phyloP scores from a whole-genome alignment of 2,888 invertebrate species.

The Macrosiphum euphorbiae region DNA sequence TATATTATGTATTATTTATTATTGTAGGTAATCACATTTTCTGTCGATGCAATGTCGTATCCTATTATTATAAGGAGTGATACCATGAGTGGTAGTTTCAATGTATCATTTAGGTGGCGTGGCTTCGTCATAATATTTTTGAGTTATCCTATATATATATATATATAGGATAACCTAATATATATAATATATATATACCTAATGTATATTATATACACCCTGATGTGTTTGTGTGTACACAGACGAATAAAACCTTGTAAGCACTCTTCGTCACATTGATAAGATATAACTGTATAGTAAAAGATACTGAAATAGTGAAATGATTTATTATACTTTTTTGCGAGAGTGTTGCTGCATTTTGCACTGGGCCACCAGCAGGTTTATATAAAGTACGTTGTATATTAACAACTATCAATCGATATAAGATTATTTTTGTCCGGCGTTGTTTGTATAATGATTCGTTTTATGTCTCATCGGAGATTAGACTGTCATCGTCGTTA shows the following conservation, averaged over 20 bases:
- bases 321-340: slow-evolving; percentile 8
- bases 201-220: too few relatives aligned
- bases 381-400: background rate
- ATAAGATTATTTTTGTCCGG: background rate
- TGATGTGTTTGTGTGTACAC: too few relatives aligned
- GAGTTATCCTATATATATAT: background rate
- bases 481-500: background rate
- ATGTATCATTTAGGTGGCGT: background rate
- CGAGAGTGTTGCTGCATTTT: background rate
- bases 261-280: background rate
- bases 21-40: background rate
- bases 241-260: background rate
- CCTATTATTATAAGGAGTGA: background rate
- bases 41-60: background rate
- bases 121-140: background rate
- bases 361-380: background rate
- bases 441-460: background rate
- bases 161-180: too few relatives aligned
- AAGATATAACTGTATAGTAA: background rate
- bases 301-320: background rate
- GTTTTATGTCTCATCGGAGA: background rate
- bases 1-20: background rate
- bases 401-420: background rate
- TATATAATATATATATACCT: too few relatives aligned
- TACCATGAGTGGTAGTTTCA: background rate